Percentiles rank a stretch among this genome's conserved stretches.
phyloP scores from a whole-genome alignment of 2,113 vertebrate species.

The Drymodes brunneopygia region DNA sequence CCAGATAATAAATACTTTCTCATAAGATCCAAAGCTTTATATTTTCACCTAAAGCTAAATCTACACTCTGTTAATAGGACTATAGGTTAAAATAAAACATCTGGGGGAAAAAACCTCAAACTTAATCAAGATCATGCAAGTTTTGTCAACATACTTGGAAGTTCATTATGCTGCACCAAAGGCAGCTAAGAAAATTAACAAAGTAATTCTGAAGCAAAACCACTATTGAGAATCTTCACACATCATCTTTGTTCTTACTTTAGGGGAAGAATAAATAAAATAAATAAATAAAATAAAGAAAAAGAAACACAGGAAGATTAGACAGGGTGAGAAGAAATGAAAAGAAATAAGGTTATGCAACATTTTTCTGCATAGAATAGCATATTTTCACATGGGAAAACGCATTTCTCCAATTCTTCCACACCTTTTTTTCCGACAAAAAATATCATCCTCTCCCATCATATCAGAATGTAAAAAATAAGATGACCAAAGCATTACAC shows the following conservation, averaged over 20 bases:
- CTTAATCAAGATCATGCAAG: background rate
- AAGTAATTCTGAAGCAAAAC: background rate
- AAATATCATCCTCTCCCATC: background rate
- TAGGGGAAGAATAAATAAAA: background rate
- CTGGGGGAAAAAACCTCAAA: background rate
- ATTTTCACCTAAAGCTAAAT: background rate
- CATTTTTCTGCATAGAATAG: background rate
- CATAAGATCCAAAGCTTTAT: background rate
- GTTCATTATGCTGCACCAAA: background rate
- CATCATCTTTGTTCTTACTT: background rate
- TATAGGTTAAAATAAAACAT: background rate
- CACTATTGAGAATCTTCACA: background rate
- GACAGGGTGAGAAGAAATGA: background rate
- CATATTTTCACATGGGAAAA: background rate
- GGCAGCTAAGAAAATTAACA: background rate
- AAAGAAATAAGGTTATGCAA: background rate
- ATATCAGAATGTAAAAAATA: background rate
- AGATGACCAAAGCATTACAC: background rate
- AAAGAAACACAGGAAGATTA: background rate
- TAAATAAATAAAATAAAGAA: background rate
- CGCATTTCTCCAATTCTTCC: background rate
- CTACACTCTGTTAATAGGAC: background rate
- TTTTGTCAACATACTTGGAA: background rate
- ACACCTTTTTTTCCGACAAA: background rate
- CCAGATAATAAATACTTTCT: background rate